Evolutionary conservation across 1,140 invertebrate species (phyloP), one percentile per base, ranked within the genome.

Genomic region (Bombus huntii): DNA sequence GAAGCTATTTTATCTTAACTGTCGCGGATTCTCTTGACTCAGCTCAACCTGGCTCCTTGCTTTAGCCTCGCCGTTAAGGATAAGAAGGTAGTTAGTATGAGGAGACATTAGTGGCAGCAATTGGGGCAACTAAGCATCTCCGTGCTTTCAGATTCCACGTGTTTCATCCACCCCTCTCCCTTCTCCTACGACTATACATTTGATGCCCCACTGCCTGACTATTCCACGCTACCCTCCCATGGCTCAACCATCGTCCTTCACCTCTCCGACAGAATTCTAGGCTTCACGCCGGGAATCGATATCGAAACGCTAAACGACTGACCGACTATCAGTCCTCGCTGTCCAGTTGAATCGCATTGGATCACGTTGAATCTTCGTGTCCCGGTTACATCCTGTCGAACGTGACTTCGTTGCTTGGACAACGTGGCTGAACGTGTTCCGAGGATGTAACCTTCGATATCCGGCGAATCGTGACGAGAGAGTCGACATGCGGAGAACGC

Each of bases 81-180:
- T 93, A 92, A 92, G 90, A 92, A 92, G 91, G 88, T 92, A 92
- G 89, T 92, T 92, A 93, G 91, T 92, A 92, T 89, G 88, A 91
- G 87, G 85, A 89, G 88, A 92, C 88, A 92, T 93, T 93, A 91
- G 91, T 87, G 89, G 86, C 81, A 86, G 91, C 87, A 92, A 93
- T 91, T 92, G 87, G 88, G 89, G 81, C 88, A 88, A 79, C 88
- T 77, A 72, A 90, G 86, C 82, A 84, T 79, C 82, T 86, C 85
- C 74, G 47, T 53, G 18, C 18, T 53, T 53, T 53, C 47, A 22
- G 47, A 53, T 53, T 53, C 47, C 25, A 25, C 66, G 71, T 77
- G 89, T 66, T 81, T 83, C 78, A 53, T 77, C 74, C 44, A 57
- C 37, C 72, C 82, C 74, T 77, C 71, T 66, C 59, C 75, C 53